Percentiles rank a stretch among this genome's conserved stretches.
Evolutionary conservation across 2,797 vertebrate species (phyloP).

Genomic region (Manis javanica): DNA sequence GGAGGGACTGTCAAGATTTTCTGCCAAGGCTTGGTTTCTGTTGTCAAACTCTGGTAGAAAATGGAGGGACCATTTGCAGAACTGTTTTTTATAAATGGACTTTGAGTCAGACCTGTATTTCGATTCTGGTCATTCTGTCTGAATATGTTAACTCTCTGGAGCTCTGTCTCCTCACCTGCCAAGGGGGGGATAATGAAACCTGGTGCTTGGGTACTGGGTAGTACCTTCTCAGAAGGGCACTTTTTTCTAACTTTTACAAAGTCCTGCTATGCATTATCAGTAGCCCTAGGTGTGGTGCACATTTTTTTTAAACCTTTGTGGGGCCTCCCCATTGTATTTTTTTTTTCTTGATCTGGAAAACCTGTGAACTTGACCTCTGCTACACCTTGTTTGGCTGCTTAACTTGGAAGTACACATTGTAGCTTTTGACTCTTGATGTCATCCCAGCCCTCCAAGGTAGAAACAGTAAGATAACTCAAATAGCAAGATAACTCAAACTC

Average conservation of each 20-base stretch:
- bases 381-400: background rate
- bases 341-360: background rate
- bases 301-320: background rate
- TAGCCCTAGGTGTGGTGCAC: background rate
- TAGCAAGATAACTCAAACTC: background rate
- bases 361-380: background rate
- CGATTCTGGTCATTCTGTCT: background rate
- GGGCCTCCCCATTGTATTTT: background rate
- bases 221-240: background rate
- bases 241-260: background rate
- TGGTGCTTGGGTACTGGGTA: background rate
- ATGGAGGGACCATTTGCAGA: background rate
- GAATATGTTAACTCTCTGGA: background rate
- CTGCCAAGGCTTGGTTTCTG: background rate
- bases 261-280: background rate
- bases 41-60: background rate
- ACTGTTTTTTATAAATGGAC: background rate
- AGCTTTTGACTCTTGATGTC: background rate
- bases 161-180: background rate
- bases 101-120: background rate
- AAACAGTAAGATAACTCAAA: background rate
- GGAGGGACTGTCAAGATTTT: background rate
- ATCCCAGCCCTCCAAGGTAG: background rate
- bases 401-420: background rate
- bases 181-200: background rate